Evolutionary conservation across 2,888 invertebrate species (phyloP).

Genomic region (Sarcophaga carnaria): DNA sequence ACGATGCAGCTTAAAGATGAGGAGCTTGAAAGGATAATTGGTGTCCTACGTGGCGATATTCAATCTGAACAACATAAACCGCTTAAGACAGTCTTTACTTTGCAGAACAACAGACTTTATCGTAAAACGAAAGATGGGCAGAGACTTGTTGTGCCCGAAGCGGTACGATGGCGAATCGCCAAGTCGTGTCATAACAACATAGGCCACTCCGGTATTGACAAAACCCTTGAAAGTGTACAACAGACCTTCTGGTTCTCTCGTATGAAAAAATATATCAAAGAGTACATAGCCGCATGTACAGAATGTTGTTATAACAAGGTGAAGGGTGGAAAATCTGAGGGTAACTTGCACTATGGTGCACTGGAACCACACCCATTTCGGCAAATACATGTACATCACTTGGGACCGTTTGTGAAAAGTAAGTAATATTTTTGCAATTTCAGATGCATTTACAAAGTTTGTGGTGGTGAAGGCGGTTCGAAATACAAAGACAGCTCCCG

Average conservation of each 20-base stretch:
- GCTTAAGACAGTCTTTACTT: background rate
- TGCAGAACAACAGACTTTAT: conserved; percentile 6
- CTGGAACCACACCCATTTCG: conserved; percentile 8
- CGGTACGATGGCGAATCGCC: background rate
- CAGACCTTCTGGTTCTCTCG: background rate
- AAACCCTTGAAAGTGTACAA: background rate
- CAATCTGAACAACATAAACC: background rate
- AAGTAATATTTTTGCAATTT: conserved; percentile 3
- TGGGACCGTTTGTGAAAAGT: conserved; percentile 6
- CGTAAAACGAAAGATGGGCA: background rate
- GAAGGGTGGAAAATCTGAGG: conserved; percentile 24
- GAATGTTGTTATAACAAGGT: conserved; percentile 34
- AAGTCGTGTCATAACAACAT: conserved; percentile 18
- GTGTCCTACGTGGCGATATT: background rate
- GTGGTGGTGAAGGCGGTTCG: background rate
- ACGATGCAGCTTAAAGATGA: background rate
- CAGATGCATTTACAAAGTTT: conserved; percentile 5
- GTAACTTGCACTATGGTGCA: background rate
- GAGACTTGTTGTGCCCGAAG: background rate
- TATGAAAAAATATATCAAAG: conserved; percentile 7
- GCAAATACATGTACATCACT: conserved; percentile 9
- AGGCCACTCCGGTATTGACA: background rate
- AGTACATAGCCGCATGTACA: background rate
- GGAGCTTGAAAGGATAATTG: background rate
- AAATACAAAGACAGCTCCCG: background rate